phyloP scores from a whole-genome alignment of 2,113 vertebrate genomes.

The Phaethon lepturus region DNA sequence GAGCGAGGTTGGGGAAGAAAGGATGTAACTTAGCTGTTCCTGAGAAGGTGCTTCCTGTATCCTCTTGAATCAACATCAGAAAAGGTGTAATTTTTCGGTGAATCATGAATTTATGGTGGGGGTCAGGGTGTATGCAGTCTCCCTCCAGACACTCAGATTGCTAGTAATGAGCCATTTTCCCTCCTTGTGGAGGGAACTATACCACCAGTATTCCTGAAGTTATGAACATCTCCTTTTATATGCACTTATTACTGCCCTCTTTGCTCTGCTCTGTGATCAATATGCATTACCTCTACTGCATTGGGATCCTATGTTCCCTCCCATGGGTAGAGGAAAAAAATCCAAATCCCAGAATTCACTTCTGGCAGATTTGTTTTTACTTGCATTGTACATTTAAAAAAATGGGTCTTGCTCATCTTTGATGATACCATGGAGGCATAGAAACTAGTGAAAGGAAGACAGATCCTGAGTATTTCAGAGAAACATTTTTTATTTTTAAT shows the following conservation, averaged over 20 bases:
- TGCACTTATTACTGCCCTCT: not conserved
- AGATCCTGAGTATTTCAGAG: not conserved
- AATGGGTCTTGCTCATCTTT: not conserved
- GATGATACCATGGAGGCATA: not conserved
- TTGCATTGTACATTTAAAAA: not conserved
- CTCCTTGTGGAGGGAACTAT: not conserved
- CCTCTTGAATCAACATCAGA: not conserved
- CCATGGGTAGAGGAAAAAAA: not conserved
- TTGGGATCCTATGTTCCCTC: not conserved
- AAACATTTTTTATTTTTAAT: slow-evolving; percentile 8
- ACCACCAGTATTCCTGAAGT: not conserved
- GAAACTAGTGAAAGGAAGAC: not conserved
- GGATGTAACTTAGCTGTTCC: accelerated
- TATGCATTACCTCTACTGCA: not conserved
- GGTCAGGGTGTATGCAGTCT: not conserved
- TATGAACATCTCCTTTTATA: not conserved
- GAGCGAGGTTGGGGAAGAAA: not conserved
- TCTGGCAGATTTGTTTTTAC: slow-evolving; percentile 18
- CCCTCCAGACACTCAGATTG: not conserved
- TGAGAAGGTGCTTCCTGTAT: not conserved
- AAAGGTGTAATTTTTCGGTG: not conserved
- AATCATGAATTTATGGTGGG: not conserved
- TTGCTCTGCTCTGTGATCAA: not conserved
- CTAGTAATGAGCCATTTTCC: not conserved
- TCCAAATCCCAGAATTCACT: not conserved